Evolutionary conservation across 2,797 vertebrate species (phyloP), one percentile per base, ranked within the genome.

Genomic region (Sebastolobus alascanus): DNA sequence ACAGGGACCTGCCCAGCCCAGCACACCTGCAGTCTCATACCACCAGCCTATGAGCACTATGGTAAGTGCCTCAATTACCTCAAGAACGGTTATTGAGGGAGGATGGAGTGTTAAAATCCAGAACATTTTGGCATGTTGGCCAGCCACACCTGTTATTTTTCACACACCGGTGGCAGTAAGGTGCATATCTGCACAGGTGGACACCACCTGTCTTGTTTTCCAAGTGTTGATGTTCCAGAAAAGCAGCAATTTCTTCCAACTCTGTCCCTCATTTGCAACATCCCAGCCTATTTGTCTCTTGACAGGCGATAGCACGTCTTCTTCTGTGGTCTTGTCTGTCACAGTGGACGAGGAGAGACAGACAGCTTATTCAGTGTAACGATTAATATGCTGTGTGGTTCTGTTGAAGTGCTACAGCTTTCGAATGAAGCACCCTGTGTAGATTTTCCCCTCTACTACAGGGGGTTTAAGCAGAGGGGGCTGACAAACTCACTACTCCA

Each of bases 91-190:
- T 76, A 22, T 56, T 55, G 37, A 60, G 33, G 54, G 13, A 52
- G 6, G 25, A 16, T 20, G 12, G n/a, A 38, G 31, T 46, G 22
- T 64, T 79, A 50, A 56, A 72, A 71, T 55, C 29, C 18, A 18
- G 3, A 67, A 25, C 10, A 68, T 27, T 70, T 20, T n/a, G 6
- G 4, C 52, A 50, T 35, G 11, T 68, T 38, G 4, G 13, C 56
- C 40, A 70, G 20, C 12, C 25, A 60, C 65, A 78, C 59, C 54
- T 76, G 52, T 31, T 73, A 38, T 74, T 74, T 73, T 25, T 8
- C 13, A 55, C 22, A 54, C 20, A 27, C 37, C 38, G 50, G 35
- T n/a, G 6, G 54, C 25, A 25, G 20, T 38, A 43, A 56, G 31
- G 16, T 75, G 14, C 18, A 27, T 6, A 22, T 77, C n/a, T 64